Evolutionary conservation across 2,113 vertebrate genomes (phyloP), one percentile per base, ranked within the genome.

Genomic region (Oceanodroma tethys): DNA sequence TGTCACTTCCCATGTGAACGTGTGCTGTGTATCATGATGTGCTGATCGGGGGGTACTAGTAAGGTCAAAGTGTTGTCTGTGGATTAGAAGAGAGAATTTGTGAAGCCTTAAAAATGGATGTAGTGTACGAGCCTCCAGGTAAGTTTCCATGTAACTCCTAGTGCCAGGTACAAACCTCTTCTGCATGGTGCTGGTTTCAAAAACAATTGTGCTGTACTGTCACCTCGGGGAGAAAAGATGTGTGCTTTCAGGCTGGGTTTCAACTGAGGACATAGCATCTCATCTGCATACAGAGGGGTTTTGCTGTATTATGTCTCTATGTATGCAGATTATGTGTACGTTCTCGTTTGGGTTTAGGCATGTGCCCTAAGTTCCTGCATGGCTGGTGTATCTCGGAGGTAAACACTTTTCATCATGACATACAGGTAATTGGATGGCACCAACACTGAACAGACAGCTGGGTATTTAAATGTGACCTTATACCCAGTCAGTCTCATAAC

Each of bases 381-480:
- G 52, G 40, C 47, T 89, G 84, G 6, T 82, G 40, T 45, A 25
- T 62, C 84, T 76, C 34, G 10, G 66, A 91, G 52, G 36, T 45
- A 67, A 96, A 72, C 16, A 7, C 22, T 91, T 81, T 45, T 71
- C 56, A 3, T 90, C 26, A 6, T 47, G 56, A 89, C 45, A 65
- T 59, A 25, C 30, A 65, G 68, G 75, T 81, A 76, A 59, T 43
- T 67, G 59, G 38, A 40, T 95, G 56, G 21, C 59, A 86, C 72
- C 42, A 36, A 9, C 36, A 29, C n/a, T 4, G 59, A 92, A 63
- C 81, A 45, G n/a, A 50, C 53, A 90, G 36, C 59, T 94, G 75
- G 74, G n/a, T 71, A 71, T 93, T 95, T 90, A 92, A 90, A 95
- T 86, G 75, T 86, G 92, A 93, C 95, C 75, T 88, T 97, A 59